phyloP scores from a whole-genome alignment of 2,888 invertebrate species.

The Pherbina coryleti region DNA sequence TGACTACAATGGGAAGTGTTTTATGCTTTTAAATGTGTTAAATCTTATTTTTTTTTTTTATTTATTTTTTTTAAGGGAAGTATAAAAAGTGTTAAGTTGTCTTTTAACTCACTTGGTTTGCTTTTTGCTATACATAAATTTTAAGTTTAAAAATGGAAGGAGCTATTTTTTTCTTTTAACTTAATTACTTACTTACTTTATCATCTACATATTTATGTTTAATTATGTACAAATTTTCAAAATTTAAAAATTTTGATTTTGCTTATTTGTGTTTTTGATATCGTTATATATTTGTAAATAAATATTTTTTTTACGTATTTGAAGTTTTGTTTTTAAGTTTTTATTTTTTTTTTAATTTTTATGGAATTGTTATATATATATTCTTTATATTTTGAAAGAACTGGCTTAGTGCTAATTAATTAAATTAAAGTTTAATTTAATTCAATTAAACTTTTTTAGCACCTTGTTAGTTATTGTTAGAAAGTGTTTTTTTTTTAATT shows the following conservation, averaged over 20 bases:
- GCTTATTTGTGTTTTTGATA: background rate
- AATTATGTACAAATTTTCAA: constrained; percentile 30
- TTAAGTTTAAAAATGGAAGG: constrained; percentile 39
- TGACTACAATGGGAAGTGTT: too few relatives aligned
- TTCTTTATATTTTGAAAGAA: background rate
- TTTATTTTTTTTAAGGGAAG: constrained; percentile 34
- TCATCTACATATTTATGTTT: background rate
- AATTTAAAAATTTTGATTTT: constrained; percentile 33
- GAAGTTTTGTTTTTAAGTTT: constrained; percentile 12
- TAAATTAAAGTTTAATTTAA: constrained; percentile 21
- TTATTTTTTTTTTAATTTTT: background rate
- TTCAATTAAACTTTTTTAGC: constrained; percentile 30
- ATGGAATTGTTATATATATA: background rate
- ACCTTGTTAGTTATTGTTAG: constrained; percentile 32
- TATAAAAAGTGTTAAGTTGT: constrained; percentile 37
- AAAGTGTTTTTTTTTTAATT: background rate
- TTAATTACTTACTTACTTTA: background rate
- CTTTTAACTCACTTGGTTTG: background rate
- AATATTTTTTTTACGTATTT: constrained; percentile 33
- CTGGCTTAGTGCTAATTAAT: constrained; percentile 24
- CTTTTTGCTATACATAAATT: background rate
- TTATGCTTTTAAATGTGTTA: background rate
- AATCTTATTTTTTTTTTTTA: constrained; percentile 29
- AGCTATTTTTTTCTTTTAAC: constrained; percentile 27
- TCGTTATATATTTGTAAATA: constrained; percentile 17